phyloP scores from a whole-genome alignment of 2,888 invertebrate genomes.

The Agrochola lychnidis region DNA sequence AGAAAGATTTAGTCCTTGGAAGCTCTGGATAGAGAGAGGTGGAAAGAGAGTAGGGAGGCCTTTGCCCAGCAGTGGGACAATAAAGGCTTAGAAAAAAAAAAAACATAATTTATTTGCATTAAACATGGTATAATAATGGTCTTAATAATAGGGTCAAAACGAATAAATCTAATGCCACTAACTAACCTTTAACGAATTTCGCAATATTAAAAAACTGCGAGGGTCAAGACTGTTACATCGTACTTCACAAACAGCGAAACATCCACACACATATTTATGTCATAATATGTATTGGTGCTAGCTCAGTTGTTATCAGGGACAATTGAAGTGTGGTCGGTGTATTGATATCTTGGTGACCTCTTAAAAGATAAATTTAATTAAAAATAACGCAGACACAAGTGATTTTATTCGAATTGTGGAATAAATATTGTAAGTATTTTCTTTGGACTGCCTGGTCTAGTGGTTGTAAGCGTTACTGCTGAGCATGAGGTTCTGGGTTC shows the following conservation, averaged over 20 bases:
- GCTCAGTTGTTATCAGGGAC: conserved; percentile 59
- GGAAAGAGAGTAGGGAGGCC: too few relatives aligned
- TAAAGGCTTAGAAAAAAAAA: too few relatives aligned
- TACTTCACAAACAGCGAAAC: conserved; percentile 40
- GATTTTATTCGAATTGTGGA: conserved; percentile 1
- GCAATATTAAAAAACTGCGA: neutral
- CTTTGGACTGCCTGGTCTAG: too few relatives aligned
- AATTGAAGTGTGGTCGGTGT: conserved; percentile 47
- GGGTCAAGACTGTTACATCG: conserved; percentile 47
- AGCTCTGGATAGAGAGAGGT: too few relatives aligned
- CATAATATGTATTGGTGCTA: conserved; percentile 13
- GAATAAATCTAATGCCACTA: too few relatives aligned
- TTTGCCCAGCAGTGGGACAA: too few relatives aligned
- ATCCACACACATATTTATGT: conserved; percentile 23
- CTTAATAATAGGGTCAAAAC: too few relatives aligned
- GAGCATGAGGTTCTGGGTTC: too few relatives aligned
- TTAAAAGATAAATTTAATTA: conserved; percentile 20
- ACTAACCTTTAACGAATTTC: neutral
- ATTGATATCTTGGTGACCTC: conserved; percentile 42
- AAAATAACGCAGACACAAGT: conserved; percentile 7
- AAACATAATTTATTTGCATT: too few relatives aligned
- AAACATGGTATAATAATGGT: too few relatives aligned
- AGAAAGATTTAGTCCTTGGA: too few relatives aligned
- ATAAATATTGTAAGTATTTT: conserved; percentile 31
- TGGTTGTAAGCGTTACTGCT: too few relatives aligned